Evolutionary conservation across 2,113 vertebrate genomes (phyloP).

Genomic region (Prionailurus viverrinus): DNA sequence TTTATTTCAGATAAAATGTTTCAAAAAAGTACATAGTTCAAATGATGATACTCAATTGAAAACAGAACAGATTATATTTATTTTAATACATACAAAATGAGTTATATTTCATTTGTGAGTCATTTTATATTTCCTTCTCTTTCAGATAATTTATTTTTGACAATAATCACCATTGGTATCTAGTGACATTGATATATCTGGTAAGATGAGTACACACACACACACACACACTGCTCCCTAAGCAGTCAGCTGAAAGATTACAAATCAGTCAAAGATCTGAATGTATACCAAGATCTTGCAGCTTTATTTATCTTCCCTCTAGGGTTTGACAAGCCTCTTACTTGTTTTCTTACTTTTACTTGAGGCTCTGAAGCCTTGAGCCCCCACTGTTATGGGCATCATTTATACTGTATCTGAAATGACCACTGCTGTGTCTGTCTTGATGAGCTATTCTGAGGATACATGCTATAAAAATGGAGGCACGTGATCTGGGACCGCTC

Average conservation of each 20-base stretch:
- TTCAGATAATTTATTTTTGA: slow-evolving; percentile 50
- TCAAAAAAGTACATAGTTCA: slow-evolving; percentile 34
- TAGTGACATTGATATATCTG: slow-evolving; percentile 36
- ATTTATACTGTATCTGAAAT: not conserved
- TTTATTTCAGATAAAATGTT: slow-evolving; percentile 38
- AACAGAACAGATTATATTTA: slow-evolving; percentile 43
- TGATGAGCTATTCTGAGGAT: slow-evolving; percentile 51
- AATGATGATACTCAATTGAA: slow-evolving; percentile 48
- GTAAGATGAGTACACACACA: not conserved
- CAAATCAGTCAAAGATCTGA: slow-evolving; percentile 20
- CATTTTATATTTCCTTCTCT: slow-evolving; percentile 12
- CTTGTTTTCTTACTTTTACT: not conserved
- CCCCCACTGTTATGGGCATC: not conserved
- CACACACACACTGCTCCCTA: too few relatives aligned
- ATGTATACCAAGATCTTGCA: not conserved
- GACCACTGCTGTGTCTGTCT: not conserved
- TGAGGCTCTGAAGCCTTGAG: not conserved
- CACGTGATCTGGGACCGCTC: not conserved
- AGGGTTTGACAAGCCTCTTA: not conserved
- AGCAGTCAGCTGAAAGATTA: not conserved
- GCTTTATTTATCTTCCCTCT: slow-evolving; percentile 9
- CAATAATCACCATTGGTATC: not conserved
- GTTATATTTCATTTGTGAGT: slow-evolving; percentile 7
- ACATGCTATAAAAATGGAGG: not conserved
- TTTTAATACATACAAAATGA: slow-evolving; percentile 28